Evolutionary conservation across 2,113 vertebrate genomes (phyloP).

Genomic region (Lepisosteus oculatus): DNA sequence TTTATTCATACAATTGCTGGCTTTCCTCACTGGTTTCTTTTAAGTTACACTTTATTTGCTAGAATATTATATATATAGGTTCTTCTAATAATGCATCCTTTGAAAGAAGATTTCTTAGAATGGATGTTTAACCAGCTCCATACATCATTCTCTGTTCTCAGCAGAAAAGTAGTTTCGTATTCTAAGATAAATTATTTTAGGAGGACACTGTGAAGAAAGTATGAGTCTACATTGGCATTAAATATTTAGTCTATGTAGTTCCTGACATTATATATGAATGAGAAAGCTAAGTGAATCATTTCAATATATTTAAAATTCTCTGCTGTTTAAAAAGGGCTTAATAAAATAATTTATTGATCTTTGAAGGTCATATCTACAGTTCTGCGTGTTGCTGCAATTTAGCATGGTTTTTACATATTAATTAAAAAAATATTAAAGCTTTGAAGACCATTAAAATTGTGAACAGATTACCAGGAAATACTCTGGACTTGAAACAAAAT

Average conservation of each 20-base stretch:
- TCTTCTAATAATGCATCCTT: not conserved
- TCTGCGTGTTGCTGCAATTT: not conserved
- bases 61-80: not conserved
- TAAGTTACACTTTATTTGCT: not conserved
- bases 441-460: no score
- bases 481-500: no score
- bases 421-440: no score
- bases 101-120: not conserved
- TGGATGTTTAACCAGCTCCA: constrained; percentile 1
- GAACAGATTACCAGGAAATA: no score
- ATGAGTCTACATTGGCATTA: not conserved
- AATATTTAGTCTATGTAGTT: constrained; percentile 3
- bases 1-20: not conserved
- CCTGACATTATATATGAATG: constrained; percentile 3
- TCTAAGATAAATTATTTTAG: constrained; percentile 4
- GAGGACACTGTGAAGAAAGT: constrained; percentile 6
- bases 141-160: not conserved
- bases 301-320: constrained; percentile 1
- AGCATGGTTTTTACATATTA: no score
- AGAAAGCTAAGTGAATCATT: constrained; percentile 1
- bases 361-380: constrained; percentile 6
- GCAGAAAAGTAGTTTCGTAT: not conserved
- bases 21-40: not conserved
- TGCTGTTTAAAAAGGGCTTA: not conserved
- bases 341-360: not conserved